Percentiles rank a stretch among this genome's conserved stretches.
phyloP scores from a whole-genome alignment of 2,113 vertebrate genomes.

The Narcine bancroftii region DNA sequence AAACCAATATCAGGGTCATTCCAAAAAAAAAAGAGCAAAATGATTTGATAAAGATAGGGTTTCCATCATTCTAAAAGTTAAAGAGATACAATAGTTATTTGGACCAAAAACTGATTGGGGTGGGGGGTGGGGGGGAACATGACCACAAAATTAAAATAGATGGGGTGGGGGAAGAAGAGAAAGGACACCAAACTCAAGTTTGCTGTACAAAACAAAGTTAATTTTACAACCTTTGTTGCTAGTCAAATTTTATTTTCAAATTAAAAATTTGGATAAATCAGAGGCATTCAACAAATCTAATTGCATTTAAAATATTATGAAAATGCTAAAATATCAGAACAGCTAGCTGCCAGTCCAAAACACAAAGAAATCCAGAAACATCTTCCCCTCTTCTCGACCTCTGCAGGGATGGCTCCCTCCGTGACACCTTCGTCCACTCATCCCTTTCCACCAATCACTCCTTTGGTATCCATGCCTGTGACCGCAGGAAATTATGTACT shows the following conservation, averaged over 20 bases:
- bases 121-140: background rate
- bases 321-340: background rate
- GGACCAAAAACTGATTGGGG: background rate
- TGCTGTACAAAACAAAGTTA: background rate
- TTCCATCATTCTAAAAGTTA: background rate
- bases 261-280: background rate
- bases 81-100: background rate
- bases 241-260: background rate
- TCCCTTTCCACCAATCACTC: no score
- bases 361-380: background rate
- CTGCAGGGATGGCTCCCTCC: no score
- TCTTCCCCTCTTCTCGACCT: no score
- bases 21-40: background rate
- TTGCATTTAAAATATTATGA: background rate
- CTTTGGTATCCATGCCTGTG: no score
- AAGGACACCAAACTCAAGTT: background rate
- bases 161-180: background rate
- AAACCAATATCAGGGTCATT: no score
- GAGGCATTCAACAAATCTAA: background rate
- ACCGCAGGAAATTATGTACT: no score
- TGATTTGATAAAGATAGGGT: background rate
- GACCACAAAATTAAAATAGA: no score
- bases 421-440: no score
- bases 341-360: background rate
- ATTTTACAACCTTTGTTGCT: background rate